These are phyloP conservation scores for Disparrhopalites patrizii DNA, from an alignment of 2,888 invertebrate genomes.

Conservation along the genomic window DNA sequence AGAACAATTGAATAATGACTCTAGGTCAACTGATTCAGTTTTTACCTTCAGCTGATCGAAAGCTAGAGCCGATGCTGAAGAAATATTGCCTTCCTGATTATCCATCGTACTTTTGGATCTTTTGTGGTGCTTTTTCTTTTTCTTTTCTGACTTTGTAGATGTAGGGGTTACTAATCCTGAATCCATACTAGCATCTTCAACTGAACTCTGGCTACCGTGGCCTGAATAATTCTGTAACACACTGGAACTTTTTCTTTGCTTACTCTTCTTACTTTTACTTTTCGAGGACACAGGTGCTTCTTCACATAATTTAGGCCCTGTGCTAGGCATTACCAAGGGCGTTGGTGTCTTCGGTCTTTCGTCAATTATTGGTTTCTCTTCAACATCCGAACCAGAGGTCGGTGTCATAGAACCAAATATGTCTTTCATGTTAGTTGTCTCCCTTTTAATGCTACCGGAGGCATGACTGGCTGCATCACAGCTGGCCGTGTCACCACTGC, in stretches of 20 bases:
- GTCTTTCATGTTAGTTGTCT: constrained; percentile 43
- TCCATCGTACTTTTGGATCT: constrained; percentile 62
- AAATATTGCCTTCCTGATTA: constrained; percentile 57
- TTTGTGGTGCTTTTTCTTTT: constrained; percentile 78
- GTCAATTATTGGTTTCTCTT: constrained; percentile 26
- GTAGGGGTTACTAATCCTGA: constrained; percentile 18
- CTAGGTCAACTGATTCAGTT: constrained; percentile 39
- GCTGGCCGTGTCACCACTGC: constrained; percentile 32
- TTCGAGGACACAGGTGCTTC: constrained; percentile 32
- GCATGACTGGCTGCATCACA: constrained; percentile 28
- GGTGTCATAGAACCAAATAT: constrained; percentile 46
- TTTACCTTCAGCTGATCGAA: constrained; percentile 32
- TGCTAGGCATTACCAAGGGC: constrained; percentile 15
- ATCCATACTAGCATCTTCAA: constrained; percentile 30
- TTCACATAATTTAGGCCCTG: constrained; percentile 13
- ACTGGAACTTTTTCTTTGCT: constrained; percentile 22
- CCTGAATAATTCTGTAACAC: constrained; percentile 1
- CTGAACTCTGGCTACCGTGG: constrained; percentile 15
- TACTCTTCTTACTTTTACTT: constrained; percentile 22
- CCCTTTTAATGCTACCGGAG: constrained; percentile 31
- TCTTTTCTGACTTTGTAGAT: constrained; percentile 59
- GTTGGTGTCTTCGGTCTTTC: constrained; percentile 44
- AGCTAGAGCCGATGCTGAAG: constrained; percentile 25
- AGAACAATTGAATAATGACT: constrained; percentile 46
- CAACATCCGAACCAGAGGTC: constrained; percentile 40